Conservation (phyloP, 2,888 invertebrate genomes). For the Mythimna pallens region DNA sequence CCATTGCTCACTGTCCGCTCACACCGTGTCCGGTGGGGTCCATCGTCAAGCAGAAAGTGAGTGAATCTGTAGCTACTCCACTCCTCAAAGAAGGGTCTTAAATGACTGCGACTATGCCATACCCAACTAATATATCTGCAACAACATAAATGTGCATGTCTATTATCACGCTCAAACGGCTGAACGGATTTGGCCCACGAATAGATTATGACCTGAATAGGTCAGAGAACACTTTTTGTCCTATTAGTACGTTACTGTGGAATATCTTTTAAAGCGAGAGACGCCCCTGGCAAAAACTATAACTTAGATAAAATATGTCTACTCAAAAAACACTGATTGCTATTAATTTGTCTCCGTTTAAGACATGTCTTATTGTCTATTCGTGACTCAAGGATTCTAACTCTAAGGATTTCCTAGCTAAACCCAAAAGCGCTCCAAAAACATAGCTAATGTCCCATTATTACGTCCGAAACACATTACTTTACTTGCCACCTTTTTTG, state of each 20-base stretch:
- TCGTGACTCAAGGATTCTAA: not conserved
- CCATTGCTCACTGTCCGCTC: no score
- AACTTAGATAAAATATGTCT: no score
- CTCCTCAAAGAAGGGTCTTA: no score
- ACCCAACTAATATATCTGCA: no score
- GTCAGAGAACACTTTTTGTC: not conserved
- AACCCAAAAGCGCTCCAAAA: constrained; percentile 1
- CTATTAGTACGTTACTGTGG: not conserved
- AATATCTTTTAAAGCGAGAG: not conserved
- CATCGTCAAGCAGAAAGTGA: no score
- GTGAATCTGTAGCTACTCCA: no score
- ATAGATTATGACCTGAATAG: not conserved
- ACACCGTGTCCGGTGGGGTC: no score
- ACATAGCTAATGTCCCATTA: constrained; percentile 15
- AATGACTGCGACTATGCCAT: no score
- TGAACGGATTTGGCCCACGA: not conserved
- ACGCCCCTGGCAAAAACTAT: not conserved
- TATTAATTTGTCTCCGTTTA: not conserved
- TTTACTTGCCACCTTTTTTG: not conserved
- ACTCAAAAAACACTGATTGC: not conserved
- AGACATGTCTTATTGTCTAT: not conserved
- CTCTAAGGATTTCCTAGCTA: no score
- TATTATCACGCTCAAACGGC: not conserved
- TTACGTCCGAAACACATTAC: not conserved
- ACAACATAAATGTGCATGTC: no score